Evolutionary conservation across 1,140 invertebrate species (phyloP), one percentile per base, ranked within the genome.

Genomic region (Xylocopa sonorina): DNA sequence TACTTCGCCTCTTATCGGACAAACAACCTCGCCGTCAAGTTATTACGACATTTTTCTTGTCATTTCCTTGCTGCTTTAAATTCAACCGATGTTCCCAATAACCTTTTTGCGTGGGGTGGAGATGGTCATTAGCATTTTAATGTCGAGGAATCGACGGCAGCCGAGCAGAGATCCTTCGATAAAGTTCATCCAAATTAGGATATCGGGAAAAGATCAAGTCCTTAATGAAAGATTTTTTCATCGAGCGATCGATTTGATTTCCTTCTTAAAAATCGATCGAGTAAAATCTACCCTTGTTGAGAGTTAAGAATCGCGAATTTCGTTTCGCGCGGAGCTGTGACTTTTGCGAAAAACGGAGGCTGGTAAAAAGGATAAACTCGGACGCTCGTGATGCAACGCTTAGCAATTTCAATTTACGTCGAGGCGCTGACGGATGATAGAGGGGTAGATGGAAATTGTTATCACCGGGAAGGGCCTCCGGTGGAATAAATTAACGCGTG

Each of bases 401-500:
- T 18, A 0, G 77, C 57, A 64, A 78, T 78, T 72, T 72, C 69
- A 63, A 64, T 78, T 78, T 78, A 16, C 77, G 16, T 34, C n/a
- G 18, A 53, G 16, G 10, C 46, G 58, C n/a, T 55, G 29, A 34
- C n/a, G 50, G 29, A 57, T 4, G 16, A 41, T 21, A 53, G 53
- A 57, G 62, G 72, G 68, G 41, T 48, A 16, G 48, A 63, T 63
- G 46, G 58, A 78, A 72, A 73, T 73, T 73, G 58, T 78, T 64
- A 72, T 63, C 58, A 73, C 60, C 58, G 77, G 3, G 41, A 16
- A 29, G 48, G 16, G 48, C 9, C 69, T 60, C 51, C 34, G 27
- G 24, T 34, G 69, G 50, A 78, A 78, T 78, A 72, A 78, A 78
- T 72, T 78, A 73, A 78, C 69, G 69, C 69, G 69, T 51, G 14